These are phyloP conservation scores for Haemorhous mexicanus DNA, from an alignment of 2,113 vertebrate species.

Conservation along the genomic window DNA sequence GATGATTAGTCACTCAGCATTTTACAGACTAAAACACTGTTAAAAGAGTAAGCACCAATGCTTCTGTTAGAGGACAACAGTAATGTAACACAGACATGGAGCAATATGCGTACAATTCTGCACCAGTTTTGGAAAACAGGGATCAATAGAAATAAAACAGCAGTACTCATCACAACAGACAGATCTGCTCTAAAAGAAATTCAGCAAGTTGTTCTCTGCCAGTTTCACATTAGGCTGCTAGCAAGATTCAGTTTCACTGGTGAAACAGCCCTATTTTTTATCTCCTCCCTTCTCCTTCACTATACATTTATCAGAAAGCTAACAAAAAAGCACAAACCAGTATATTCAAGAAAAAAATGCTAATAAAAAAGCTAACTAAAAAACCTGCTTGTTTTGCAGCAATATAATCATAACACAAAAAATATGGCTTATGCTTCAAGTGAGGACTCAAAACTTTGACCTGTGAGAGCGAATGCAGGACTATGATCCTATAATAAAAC, in stretches of 20 bases:
- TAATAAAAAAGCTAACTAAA: neutral
- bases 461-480: neutral
- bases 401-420: neutral
- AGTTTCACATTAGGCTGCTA: neutral
- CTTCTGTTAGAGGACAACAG: neutral
- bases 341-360: neutral
- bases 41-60: neutral
- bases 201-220: neutral
- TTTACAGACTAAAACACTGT: neutral
- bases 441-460: neutral
- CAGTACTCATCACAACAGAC: neutral
- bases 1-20: neutral
- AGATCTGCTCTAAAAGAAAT: neutral
- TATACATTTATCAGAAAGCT: neutral
- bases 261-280: neutral
- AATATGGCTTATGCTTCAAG: neutral
- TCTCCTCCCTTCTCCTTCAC: neutral
- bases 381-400: neutral
- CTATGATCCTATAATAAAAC: neutral
- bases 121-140: neutral
- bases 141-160: neutral
- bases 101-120: fast-evolving
- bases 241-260: neutral
- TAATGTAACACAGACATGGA: neutral
- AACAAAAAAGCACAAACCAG: fast-evolving